These are phyloP conservation scores for Malurus melanocephalus DNA, from an alignment of 2,113 vertebrate genomes.

Conservation along the genomic window DNA sequence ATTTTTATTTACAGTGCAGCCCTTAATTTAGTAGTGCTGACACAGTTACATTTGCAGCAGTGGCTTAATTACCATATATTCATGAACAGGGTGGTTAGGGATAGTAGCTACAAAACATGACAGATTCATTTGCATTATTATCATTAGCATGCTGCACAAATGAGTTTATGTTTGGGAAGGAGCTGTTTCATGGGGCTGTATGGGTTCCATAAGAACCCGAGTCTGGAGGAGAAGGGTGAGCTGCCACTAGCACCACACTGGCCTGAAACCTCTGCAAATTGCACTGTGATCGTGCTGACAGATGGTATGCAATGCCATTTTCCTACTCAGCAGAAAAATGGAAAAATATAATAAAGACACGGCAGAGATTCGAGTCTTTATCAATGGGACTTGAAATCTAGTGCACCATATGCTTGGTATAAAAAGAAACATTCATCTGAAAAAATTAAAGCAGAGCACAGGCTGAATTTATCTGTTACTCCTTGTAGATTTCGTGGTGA, in stretches of 20 bases:
- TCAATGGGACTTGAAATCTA: conserved; percentile 59
- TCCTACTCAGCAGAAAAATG: conserved; percentile 58
- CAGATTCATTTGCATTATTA: conserved; percentile 47
- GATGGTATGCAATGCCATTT: conserved; percentile 27
- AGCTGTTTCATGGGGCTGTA: not conserved
- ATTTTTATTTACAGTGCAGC: conserved; percentile 65
- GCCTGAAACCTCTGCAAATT: conserved; percentile 20
- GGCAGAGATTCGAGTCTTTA: conserved; percentile 34
- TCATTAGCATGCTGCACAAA: conserved; percentile 43
- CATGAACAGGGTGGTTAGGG: conserved; percentile 50
- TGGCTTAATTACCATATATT: conserved; percentile 70
- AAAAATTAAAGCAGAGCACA: conserved; percentile 28
- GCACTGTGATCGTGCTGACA: not conserved
- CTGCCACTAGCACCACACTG: not conserved
- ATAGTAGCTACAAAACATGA: conserved; percentile 43
- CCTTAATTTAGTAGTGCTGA: conserved; percentile 60
- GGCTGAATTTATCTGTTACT: conserved; percentile 28
- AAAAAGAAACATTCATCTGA: conserved; percentile 40
- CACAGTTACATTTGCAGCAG: conserved; percentile 50
- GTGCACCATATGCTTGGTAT: conserved; percentile 45
- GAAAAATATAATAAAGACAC: conserved; percentile 42
- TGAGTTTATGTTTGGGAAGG: conserved; percentile 19
- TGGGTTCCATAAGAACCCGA: not conserved
- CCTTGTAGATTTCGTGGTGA: not conserved
- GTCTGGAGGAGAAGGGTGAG: not conserved